Evolutionary conservation across 2,113 vertebrate genomes (phyloP).

Genomic region (Tichodroma muraria): DNA sequence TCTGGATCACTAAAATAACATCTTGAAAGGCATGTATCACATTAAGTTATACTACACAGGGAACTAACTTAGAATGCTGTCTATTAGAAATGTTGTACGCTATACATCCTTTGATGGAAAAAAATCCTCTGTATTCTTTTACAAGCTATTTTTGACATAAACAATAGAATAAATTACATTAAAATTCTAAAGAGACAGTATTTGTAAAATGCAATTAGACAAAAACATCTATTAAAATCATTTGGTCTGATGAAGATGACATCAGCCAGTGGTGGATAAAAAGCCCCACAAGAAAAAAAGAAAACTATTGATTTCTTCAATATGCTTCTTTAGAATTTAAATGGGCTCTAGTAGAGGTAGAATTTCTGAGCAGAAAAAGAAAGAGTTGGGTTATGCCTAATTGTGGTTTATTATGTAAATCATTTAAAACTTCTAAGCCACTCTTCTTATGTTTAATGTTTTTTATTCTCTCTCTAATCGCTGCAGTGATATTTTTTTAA

Average conservation of each 20-base stretch:
- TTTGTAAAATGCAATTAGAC: not conserved
- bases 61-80: not conserved
- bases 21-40: not conserved
- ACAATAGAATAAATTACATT: not conserved
- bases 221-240: not conserved
- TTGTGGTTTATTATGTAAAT: not conserved
- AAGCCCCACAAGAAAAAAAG: fast-evolving
- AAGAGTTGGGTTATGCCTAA: not conserved
- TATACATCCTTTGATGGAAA: not conserved
- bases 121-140: not conserved
- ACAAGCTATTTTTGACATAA: not conserved
- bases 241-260: not conserved
- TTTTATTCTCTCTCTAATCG: not conserved
- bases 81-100: not conserved
- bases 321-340: not conserved
- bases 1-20: not conserved
- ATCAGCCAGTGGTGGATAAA: not conserved
- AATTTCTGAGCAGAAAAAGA: not conserved
- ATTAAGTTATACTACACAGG: not conserved
- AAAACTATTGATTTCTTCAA: not conserved
- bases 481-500: not conserved
- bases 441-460: no score
- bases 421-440: not conserved
- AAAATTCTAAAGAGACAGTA: not conserved
- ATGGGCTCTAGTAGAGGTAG: not conserved